A percentile compares a stretch with the other conserved stretches of the same genome.
Conservation (phyloP, 2,888 invertebrate genomes). For the Onthophagus sagittarius region DNA sequence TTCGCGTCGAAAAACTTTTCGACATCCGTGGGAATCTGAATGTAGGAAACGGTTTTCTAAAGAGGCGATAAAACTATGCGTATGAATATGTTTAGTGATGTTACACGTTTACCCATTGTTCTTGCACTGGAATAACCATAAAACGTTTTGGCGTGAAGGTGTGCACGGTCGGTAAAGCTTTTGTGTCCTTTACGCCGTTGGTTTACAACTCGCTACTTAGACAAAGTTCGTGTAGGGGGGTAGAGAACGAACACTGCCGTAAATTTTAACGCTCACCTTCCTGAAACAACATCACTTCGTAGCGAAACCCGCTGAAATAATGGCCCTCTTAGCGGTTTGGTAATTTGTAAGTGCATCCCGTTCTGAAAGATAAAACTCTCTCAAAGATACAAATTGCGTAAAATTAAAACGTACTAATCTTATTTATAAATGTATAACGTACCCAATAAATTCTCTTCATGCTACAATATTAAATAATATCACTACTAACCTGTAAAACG, state of each 20-base stretch:
- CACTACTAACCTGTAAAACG: background rate
- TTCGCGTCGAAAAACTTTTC: background rate
- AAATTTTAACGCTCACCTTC: background rate
- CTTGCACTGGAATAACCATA: background rate
- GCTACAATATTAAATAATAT: background rate
- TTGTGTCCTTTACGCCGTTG: background rate
- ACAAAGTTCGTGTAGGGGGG: background rate
- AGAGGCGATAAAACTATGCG: background rate
- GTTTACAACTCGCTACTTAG: background rate
- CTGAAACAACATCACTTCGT: background rate
- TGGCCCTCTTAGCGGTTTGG: background rate
- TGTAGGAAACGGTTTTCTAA: background rate
- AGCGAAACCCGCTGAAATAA: background rate
- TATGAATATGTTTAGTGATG: background rate
- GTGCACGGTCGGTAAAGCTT: background rate
- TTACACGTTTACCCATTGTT: background rate
- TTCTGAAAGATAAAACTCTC: background rate
- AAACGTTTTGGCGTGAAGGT: background rate
- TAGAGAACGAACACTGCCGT: background rate
- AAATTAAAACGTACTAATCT: too few relatives aligned
- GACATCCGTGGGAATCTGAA: background rate
- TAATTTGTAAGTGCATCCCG: background rate
- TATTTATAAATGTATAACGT: too few relatives aligned
- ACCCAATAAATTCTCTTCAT: too few relatives aligned
- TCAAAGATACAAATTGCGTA: background rate